These are phyloP conservation scores for Bos javanicus DNA, from an alignment of 2,113 vertebrate species.

Conservation along the genomic window DNA sequence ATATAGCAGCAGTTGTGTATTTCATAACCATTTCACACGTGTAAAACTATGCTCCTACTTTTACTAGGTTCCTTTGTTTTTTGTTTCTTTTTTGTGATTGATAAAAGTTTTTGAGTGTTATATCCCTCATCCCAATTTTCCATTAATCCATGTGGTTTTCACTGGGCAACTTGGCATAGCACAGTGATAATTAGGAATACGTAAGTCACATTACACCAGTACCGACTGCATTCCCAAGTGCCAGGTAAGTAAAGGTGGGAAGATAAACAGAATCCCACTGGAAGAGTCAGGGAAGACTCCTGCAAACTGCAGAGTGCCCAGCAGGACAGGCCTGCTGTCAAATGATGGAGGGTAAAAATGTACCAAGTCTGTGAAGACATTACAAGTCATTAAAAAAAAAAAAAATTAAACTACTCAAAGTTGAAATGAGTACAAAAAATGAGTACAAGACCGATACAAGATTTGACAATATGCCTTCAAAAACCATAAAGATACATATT, in stretches of 20 bases:
- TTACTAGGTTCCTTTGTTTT: not conserved
- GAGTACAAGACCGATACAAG: not conserved
- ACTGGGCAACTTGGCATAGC: not conserved
- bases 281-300: not conserved
- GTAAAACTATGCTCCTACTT: not conserved
- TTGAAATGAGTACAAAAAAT: not conserved
- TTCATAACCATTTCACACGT: not conserved
- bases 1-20: not conserved
- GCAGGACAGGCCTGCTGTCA: not conserved
- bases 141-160: not conserved
- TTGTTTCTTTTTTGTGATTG: not conserved
- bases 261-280: not conserved
- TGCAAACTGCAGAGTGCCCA: not conserved
- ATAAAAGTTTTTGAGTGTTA: not conserved
- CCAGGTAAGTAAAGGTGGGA: not conserved
- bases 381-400: not conserved
- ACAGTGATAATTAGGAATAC: not conserved
- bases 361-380: not conserved
- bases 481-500: not conserved
- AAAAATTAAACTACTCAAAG: not conserved
- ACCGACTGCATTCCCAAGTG: not conserved
- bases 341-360: not conserved
- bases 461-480: not conserved
- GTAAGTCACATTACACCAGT: not conserved
- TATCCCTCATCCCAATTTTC: not conserved